Evolutionary conservation across 2,113 vertebrate genomes (phyloP), one percentile per base, ranked within the genome.

Genomic region (Notechis scutatus): DNA sequence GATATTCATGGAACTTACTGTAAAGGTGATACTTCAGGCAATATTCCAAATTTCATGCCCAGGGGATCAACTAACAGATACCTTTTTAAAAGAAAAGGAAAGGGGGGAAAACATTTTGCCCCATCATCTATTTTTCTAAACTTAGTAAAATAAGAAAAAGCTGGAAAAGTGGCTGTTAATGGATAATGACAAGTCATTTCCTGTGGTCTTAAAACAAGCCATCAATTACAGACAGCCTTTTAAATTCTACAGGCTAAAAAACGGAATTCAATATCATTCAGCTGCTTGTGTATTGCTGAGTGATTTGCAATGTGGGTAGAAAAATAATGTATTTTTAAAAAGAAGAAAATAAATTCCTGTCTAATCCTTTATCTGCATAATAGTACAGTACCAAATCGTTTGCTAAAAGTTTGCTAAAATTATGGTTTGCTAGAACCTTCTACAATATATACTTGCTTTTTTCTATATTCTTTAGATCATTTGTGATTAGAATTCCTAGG

Each of bases 161-260:
- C 96, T 95, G 96, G 95, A 94, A 96, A 97, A 97, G 88, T 90
- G 95, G 39, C 94, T 87, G 81, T 94, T 97, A 97, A 96, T 95
- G 93, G 92, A 93, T 92, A 95, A 94, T 95, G 96, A 95, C 95
- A 96, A 96, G 94, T 57, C 91, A 94, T 95, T 97, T 97, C 96
- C 95, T 95, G 95, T 92, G 94, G 95, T 94, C 94, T 95, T 94
- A 95, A 94, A 97, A 95, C 92, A 96, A 96, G 86, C 89, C 94
- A 95, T 96, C 94, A 96, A 52, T 97, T 96, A 95, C n/a, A 95
- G n/a, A 39, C 14, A 93, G 59, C 47, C 24, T 97, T 96, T 96
- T 93, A 94, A 94, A 94, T 95, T 96, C 92, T 93, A 95, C 69
- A 96, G 57, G 59, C 94, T 94, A 93, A 95, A 95, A 96, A 94